These are phyloP conservation scores for Montipora efflorescens DNA, from an alignment of 64 coral and sea anemone species.

Conservation along the genomic window DNA sequence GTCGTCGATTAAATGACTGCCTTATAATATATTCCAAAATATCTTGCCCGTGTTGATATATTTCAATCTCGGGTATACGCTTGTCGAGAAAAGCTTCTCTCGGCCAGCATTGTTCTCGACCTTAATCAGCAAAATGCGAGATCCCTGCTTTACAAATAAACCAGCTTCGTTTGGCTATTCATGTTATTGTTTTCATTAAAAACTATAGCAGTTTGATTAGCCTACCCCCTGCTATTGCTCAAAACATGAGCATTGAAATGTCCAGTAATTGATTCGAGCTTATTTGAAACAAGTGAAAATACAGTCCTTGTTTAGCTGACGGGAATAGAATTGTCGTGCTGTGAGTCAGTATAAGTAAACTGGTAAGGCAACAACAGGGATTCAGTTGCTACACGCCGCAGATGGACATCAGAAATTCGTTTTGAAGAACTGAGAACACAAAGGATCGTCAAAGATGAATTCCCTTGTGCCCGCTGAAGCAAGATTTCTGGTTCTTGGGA, in stretches of 20 bases:
- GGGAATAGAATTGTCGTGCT: neutral
- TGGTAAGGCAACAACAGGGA: neutral
- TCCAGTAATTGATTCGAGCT: constrained; percentile 6
- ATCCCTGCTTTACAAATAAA: neutral
- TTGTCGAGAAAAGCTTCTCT: no score
- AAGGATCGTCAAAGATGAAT: constrained; percentile 10
- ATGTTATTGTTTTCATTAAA: neutral
- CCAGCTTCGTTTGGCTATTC: neutral
- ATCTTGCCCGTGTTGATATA: no score
- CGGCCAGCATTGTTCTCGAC: neutral
- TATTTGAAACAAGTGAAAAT: neutral
- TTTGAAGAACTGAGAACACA: neutral
- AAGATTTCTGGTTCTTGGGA: constrained; percentile 80
- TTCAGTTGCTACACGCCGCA: neutral
- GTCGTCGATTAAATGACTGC: no score
- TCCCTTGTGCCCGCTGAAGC: constrained; percentile 60
- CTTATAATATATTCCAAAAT: no score
- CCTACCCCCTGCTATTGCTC: neutral
- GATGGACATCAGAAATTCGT: neutral
- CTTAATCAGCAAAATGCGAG: neutral
- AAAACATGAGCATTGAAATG: neutral
- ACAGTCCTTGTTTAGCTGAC: neutral
- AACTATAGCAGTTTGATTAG: neutral
- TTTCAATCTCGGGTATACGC: no score
- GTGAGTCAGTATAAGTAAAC: neutral